Base-by-base conservation (phyloP, 1,140 invertebrate species). In the Drosophila ambigua region DNA sequence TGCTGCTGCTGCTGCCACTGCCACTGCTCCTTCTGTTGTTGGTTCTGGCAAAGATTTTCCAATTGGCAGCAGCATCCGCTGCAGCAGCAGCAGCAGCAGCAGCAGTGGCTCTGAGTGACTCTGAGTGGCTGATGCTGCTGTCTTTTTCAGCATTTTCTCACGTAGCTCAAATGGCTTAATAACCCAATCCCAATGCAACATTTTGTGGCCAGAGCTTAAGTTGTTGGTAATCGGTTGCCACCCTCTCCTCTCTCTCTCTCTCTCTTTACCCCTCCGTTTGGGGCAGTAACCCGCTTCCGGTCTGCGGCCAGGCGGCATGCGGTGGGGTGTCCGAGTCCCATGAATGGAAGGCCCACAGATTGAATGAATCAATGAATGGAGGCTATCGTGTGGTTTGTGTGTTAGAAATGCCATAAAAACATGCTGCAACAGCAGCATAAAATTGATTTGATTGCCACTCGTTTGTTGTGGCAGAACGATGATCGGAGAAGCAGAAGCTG, bases 111-210 rank as follows among this genome's bases (percentile, higher is more conserved):
- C 16, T 16, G 16, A 8, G 7, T 31, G 28, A 1, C 9, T 9
- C 20, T 20, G 1, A 35, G 8, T 35, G 31, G 31, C 31, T 35
- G 20, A 20, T 20, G 20, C 20, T 20, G 35, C 35, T 39, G 35
- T 11, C 35, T 39, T 45, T 72, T 26, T 16, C 58, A 73, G 53
- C 72, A 77, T 77, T 77, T 77, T 77, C 74, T 77, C 74, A 77
- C 74, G 73, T 77, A 74, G 72, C 64, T 68, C 61, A 77, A 76
- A 77, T 77, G 74, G 73, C 74, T 77, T 76, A 77, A 77, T 77
- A 77, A 77, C 73, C 73, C 72, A 75, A 75, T 75, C 72, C 62
- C 52, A 64, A 63, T 73, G 69, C 71, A 77, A 61, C 74, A 69
- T 76, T 76, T 76, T 75, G 73, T 61, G 73, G 73, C 73, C 55